Evolutionary conservation across 2,113 vertebrate species (phyloP), one percentile per base, ranked within the genome.

Genomic region (Neogale vison): DNA sequence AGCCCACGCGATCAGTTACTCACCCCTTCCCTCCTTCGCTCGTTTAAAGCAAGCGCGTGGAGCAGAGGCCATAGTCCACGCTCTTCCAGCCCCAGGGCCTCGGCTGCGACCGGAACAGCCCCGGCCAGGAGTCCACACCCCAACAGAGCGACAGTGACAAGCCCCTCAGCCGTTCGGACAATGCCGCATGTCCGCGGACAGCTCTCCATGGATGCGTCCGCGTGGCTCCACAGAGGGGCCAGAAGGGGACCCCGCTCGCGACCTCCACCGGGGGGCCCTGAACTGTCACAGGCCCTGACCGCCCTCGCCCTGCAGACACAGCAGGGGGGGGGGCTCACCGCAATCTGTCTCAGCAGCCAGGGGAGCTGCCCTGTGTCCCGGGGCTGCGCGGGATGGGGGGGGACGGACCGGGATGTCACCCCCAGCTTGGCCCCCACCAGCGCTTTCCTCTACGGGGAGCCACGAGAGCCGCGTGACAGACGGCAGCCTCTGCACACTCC

Each of bases 21-120:
- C 39, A 67, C 47, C 20, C 52, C 45, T 17, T 34, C 31, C 14
- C 29, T 67, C 39, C 12, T 3, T 20, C 29, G 21, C 34, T 15
- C 74, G 5, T 4, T 69, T 72, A 11, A 15, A 76, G 29, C 34
- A 21, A 0, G 10, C 10, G 0, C 24, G 11, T 23, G 1, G 59
- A 26, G 59, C 24, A 26, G 59, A 26, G 0, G 59, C 24, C 10
- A 1, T 1, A 1, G 18, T 1, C 1, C 24, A 11, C 9, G 10
- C 59, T 61, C 24, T 26, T 61, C 59, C 59, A 4, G 47, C 11
- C 13, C 69, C 7, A 3, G 36, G 47, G 59, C 50, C 6, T 18
- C 23, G 12, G 31, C 71, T 24, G 9, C 2, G 57, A 55, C 23
- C 11, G 6, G 23, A 26, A 42, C 39, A 7, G 13, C 36, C n/a